These are phyloP conservation scores for Drosophila gunungcola DNA, from an alignment of 1,140 invertebrate genomes.

Conservation along the genomic window DNA sequence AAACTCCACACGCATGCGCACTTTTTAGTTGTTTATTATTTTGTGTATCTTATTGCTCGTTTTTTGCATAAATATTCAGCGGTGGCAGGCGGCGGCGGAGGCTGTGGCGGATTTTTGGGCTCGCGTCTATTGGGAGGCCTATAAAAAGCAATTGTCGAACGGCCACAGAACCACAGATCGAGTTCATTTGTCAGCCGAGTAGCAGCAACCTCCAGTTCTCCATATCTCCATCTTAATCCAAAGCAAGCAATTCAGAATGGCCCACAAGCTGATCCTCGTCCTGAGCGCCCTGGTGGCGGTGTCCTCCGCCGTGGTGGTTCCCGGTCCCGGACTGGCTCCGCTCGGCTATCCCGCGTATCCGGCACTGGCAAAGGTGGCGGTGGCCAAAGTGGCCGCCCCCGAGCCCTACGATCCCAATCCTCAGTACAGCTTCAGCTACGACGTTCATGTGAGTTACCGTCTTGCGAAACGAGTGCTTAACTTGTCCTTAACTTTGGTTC, in stretches of 20 bases:
- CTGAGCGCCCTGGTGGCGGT: conserved; percentile 72
- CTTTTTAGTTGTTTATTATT: conserved; percentile 71
- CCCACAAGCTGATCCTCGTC: conserved; percentile 72
- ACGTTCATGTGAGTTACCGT: conserved; percentile 85
- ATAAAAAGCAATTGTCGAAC: conserved; percentile 82
- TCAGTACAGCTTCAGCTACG: conserved; percentile 87
- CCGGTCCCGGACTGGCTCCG: conserved; percentile 62
- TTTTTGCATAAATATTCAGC: conserved; percentile 81
- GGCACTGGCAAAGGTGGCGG: conserved; percentile 64
- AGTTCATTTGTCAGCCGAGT: conserved; percentile 81
- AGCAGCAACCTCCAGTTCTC: conserved; percentile 43
- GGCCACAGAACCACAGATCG: conserved; percentile 79
- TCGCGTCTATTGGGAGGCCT: conserved; percentile 51
- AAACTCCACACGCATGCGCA: conserved; percentile 63
- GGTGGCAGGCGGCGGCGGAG: conserved; percentile 59
- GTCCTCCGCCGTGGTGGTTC: conserved; percentile 70
- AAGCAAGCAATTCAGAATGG: conserved; percentile 52
- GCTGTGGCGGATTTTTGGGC: conserved; percentile 57
- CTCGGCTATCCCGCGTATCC: conserved; percentile 58
- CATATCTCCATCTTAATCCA: conserved; percentile 13
- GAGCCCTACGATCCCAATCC: conserved; percentile 87
- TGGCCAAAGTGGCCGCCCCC: conserved; percentile 85
- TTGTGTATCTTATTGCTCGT: conserved; percentile 21
- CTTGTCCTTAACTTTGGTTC: no score
- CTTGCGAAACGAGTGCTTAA: no score